These are phyloP conservation scores for Thamnophis sirtalis DNA, from an alignment of 2,113 vertebrate species.

Conservation along the genomic window DNA sequence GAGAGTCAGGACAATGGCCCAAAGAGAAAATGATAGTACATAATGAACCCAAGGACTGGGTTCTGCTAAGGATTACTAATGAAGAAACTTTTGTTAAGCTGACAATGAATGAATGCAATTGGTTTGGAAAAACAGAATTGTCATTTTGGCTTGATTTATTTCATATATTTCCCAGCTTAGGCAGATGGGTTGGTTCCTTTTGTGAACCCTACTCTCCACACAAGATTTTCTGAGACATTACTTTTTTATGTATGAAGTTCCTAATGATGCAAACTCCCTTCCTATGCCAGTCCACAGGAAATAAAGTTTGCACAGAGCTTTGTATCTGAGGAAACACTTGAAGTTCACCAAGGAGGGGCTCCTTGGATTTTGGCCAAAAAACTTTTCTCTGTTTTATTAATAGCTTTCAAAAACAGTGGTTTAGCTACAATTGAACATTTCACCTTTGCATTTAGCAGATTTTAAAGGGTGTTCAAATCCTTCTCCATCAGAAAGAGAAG, in stretches of 20 bases:
- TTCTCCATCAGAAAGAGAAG: slow-evolving; percentile 16
- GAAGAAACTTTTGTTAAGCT: not conserved
- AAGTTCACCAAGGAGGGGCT: not conserved
- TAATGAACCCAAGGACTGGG: not conserved
- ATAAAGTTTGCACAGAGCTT: not conserved
- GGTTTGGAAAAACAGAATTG: not conserved
- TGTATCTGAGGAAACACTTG: not conserved
- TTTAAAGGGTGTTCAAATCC: slow-evolving; percentile 16
- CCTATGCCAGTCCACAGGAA: not conserved
- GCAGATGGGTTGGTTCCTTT: not conserved
- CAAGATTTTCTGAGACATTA: not conserved
- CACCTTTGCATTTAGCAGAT: slow-evolving; percentile 14
- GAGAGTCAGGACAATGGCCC: not conserved
- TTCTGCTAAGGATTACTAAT: not conserved
- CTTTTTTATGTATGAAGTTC: not conserved
- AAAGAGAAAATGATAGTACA: not conserved
- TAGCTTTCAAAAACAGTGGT: not conserved
- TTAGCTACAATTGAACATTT: slow-evolving; percentile 15
- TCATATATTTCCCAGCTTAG: not conserved
- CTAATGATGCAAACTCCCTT: not conserved
- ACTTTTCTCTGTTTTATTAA: not conserved
- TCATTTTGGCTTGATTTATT: not conserved
- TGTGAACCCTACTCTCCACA: not conserved
- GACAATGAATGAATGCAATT: not conserved
- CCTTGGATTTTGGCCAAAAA: slow-evolving; percentile 8